Evolutionary conservation across 2,888 invertebrate genomes (phyloP), one percentile per base, ranked within the genome.

Genomic region (Argyra leucocephala): DNA sequence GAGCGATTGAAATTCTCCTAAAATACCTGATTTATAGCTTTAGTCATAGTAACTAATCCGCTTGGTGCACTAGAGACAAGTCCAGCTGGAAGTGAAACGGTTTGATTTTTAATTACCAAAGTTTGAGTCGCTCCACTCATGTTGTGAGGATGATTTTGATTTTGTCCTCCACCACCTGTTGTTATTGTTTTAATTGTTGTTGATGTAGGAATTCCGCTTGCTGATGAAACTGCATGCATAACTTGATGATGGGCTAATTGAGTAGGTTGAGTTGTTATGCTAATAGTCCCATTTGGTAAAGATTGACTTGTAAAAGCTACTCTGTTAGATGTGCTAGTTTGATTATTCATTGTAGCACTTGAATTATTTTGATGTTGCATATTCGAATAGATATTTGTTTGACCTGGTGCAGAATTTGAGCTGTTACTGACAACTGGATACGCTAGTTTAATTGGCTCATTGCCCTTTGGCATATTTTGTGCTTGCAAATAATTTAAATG

Each of bases 211-310:
- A 84, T 70, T 81, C 82, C 72, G 81, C 80, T 66, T 76, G 80
- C 70, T 78, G 79, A 71, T 75, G 83, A 72, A 76, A 83, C 79
- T 79, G 82, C 80, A 81, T 82, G 72, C 65, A 72, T 70, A 65
- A 79, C 77, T 31, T 76, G 75, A 21, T 74, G 72, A 24, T 71
- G 69, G 3, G 48, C 59, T 22, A 67, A 69, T 36, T 70, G 72
- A 58, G 74, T 74, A 21, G 73, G 73, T 18, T 74, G 74, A 26
- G 75, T 81, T 66, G 84, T 79, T 71, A 88, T 82, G 68, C 85
- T 86, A 73, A 89, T 83, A 67, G 87, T 86, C 70, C 89, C 88
- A 80, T 89, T 90, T 62, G 87, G 85, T 73, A 89, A 76, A 69
- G 84, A 82, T 77, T 87, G 88, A 72, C 83, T 82, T 65, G 86